phyloP scores from a whole-genome alignment of 2,113 vertebrate genomes.

The Aegotheles bennettii region DNA sequence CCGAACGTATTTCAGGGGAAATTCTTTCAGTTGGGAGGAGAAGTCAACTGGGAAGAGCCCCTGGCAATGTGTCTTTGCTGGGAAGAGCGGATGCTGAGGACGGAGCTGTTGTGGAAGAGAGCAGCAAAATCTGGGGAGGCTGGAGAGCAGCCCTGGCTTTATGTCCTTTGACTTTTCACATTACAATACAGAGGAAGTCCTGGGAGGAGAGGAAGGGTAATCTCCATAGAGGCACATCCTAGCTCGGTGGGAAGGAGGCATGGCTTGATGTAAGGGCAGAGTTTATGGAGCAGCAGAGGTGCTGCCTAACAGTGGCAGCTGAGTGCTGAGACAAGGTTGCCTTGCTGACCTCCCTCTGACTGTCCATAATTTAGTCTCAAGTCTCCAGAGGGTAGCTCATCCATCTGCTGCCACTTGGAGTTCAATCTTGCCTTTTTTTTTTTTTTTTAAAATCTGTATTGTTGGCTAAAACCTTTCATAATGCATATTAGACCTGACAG shows the following conservation, averaged over 20 bases:
- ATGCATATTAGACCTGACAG: background rate
- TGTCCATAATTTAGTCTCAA: background rate
- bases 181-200: background rate
- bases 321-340: background rate
- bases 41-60: background rate
- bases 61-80: background rate
- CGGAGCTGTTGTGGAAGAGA: rapidly evolving
- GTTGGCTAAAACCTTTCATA: background rate
- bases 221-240: background rate
- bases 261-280: background rate
- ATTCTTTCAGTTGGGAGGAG: background rate
- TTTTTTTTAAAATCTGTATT: background rate
- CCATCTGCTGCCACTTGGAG: background rate
- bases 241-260: background rate
- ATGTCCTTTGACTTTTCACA: background rate
- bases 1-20: background rate
- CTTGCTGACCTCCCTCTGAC: background rate
- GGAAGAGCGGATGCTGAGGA: background rate
- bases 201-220: background rate
- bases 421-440: background rate
- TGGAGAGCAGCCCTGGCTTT: background rate
- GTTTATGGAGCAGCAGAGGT: background rate
- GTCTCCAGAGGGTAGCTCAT: background rate
- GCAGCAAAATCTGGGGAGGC: background rate
- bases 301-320: background rate